Percentiles rank a stretch among this genome's conserved stretches.
Conservation (phyloP, 2,797 vertebrate species). For the Propithecus perrieri region DNA sequence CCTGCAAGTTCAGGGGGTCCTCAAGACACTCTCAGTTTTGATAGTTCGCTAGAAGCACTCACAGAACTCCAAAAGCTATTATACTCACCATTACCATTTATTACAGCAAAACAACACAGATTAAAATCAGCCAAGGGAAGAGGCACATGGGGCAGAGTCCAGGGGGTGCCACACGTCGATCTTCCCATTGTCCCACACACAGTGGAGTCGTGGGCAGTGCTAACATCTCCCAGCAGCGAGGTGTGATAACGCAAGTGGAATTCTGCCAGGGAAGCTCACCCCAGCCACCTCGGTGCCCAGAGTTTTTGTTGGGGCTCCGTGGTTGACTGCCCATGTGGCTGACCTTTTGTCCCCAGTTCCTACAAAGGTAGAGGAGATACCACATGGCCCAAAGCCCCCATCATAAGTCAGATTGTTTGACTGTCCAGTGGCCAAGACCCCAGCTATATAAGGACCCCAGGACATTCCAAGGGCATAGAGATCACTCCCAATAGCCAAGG, state of each 20-base stretch:
- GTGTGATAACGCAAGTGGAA: neutral
- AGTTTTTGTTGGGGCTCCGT: neutral
- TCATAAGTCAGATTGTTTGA: neutral
- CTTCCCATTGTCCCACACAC: neutral
- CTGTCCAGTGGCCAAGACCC: neutral
- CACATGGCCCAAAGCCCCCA: neutral
- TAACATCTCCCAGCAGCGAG: neutral
- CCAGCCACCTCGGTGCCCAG: neutral
- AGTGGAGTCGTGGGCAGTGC: neutral
- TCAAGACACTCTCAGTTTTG: neutral
- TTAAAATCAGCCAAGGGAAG: neutral
- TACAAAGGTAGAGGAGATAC: neutral
- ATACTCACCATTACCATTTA: neutral
- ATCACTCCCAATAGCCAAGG: neutral
- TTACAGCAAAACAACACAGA: neutral
- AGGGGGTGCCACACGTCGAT: neutral
- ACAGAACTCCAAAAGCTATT: neutral
- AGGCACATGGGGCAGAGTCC: neutral
- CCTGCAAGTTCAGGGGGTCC: neutral
- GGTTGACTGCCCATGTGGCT: neutral
- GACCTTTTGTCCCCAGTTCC: neutral
- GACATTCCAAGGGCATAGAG: neutral
- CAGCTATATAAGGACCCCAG: neutral
- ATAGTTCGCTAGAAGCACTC: neutral
- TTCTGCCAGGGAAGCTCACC: no score